Conservation (phyloP, 2,113 vertebrate genomes). For the Sardina pilchardus region DNA sequence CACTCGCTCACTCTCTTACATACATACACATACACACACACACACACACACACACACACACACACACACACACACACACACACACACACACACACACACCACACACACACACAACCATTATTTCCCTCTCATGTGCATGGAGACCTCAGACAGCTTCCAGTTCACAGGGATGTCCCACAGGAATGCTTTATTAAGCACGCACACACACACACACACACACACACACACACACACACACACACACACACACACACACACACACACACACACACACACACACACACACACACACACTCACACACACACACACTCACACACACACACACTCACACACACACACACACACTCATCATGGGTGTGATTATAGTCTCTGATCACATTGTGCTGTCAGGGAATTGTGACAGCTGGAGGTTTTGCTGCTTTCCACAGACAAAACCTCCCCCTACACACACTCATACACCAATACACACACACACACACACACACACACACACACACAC, state of each 20-base stretch:
- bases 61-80: not conserved
- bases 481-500: not conserved
- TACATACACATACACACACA: not conserved
- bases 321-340: not conserved
- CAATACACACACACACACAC: not conserved
- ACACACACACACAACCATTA: not conserved
- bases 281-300: not conserved
- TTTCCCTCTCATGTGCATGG: conserved; percentile 24
- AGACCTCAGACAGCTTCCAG: conserved; percentile 27
- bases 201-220: not conserved
- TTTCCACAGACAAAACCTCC: not conserved
- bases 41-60: no score
- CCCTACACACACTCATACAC: not conserved
- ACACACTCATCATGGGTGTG: not conserved
- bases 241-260: not conserved
- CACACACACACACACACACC: no score
- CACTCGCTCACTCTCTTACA: not conserved
- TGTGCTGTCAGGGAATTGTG: conserved; percentile 25
- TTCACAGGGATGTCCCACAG: conserved; percentile 36
- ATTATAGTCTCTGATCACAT: conserved; percentile 33
- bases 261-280: not conserved
- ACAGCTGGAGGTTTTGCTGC: conserved; percentile 22
- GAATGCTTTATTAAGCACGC: conserved; percentile 30
- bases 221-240: not conserved
- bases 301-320: not conserved